Evolutionary conservation across 2,797 vertebrate genomes (phyloP).

Genomic region (Acanthopagrus latus): DNA sequence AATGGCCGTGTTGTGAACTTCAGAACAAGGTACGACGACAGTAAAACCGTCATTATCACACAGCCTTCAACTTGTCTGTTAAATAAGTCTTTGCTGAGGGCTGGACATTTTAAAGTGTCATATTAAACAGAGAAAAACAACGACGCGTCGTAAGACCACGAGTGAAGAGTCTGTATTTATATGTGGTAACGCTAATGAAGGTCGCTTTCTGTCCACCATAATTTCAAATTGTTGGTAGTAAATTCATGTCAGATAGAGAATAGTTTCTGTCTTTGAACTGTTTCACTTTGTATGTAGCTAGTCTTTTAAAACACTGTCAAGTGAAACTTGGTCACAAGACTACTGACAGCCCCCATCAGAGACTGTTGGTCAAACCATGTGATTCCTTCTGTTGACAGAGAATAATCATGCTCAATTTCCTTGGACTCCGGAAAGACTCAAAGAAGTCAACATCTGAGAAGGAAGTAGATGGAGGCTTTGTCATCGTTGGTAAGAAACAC

Average conservation of each 20-base stretch:
- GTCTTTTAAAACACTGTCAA: background rate
- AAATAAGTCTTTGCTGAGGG: too few relatives aligned
- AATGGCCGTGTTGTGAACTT: constrained; percentile 10
- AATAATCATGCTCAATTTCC: constrained; percentile 89
- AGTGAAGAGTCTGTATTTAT: too few relatives aligned
- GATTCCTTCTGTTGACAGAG: constrained; percentile 13
- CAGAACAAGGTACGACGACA: background rate
- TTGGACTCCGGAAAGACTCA: constrained; percentile 90
- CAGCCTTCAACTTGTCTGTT: rapidly evolving
- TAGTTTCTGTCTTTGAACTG: background rate
- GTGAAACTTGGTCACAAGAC: background rate
- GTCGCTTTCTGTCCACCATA: too few relatives aligned
- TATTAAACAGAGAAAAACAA: background rate
- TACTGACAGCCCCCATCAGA: background rate
- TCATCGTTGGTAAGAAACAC: constrained; percentile 90
- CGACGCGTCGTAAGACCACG: too few relatives aligned
- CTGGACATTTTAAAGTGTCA: too few relatives aligned
- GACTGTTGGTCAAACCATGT: background rate
- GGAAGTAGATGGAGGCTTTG: constrained; percentile 94
- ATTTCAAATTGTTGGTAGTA: too few relatives aligned
- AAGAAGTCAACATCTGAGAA: constrained; percentile 87
- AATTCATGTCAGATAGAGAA: background rate
- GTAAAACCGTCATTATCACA: constrained; percentile 23
- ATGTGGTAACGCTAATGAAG: too few relatives aligned
- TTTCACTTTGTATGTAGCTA: background rate